phyloP scores from a whole-genome alignment of 2,113 vertebrate genomes.

The Gnathonemus longibarbis region DNA sequence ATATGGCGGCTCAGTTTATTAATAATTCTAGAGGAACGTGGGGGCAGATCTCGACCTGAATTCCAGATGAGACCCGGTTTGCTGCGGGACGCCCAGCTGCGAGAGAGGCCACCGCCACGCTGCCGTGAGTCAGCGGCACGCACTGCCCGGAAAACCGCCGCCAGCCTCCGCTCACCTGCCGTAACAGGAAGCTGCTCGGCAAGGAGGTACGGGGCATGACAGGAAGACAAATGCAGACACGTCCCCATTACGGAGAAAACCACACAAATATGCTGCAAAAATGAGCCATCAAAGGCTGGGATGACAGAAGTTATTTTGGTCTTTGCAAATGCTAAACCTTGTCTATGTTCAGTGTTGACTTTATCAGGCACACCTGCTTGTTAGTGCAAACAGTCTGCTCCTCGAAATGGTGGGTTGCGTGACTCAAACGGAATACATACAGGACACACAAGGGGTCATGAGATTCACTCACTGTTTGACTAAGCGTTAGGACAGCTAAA shows the following conservation, averaged over 20 bases:
- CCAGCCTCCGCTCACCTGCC: not conserved
- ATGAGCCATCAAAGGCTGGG: not conserved
- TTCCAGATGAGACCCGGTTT: constrained; percentile 17
- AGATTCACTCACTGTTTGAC: not conserved
- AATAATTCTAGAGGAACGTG: not conserved
- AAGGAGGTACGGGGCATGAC: not conserved
- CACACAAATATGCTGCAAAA: not conserved
- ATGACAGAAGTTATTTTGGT: not conserved
- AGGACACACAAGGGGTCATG: not conserved
- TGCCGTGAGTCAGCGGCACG: not conserved
- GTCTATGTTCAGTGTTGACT: not conserved
- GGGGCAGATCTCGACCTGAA: not conserved
- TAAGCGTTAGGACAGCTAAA: not conserved
- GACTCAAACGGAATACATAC: not conserved
- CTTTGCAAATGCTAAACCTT: not conserved
- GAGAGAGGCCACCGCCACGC: not conserved
- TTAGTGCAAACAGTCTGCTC: not conserved
- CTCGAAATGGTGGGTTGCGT: not conserved
- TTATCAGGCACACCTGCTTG: not conserved
- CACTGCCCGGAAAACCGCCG: not conserved
- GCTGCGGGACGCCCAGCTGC: not conserved
- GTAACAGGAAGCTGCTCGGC: not conserved
- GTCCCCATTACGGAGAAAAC: not conserved
- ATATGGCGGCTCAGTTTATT: not conserved
- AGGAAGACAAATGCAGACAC: not conserved